Percentiles rank a stretch among this genome's conserved stretches.
These are phyloP conservation scores for Thelaira solivaga DNA, from an alignment of 2,888 invertebrate genomes.

Conservation along the genomic window DNA sequence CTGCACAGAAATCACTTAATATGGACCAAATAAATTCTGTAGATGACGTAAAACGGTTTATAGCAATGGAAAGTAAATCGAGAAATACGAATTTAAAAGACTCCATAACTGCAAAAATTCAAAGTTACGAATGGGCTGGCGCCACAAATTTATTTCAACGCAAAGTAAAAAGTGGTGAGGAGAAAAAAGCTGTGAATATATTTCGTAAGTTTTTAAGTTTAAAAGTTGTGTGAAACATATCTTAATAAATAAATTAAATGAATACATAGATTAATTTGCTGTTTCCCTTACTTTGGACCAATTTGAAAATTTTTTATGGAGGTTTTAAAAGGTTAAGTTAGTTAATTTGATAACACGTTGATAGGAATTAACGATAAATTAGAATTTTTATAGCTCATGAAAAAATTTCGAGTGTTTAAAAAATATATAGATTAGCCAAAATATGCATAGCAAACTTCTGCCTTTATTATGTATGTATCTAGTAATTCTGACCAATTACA, in stretches of 20 bases:
- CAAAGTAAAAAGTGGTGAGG: conserved; percentile 68
- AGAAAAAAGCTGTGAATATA: conserved; percentile 69
- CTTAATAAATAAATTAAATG: no score
- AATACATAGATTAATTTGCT: no score
- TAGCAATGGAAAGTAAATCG: conserved; percentile 68
- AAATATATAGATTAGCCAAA: no score
- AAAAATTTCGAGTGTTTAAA: no score
- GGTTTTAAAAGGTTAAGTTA: no score
- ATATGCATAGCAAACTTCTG: no score
- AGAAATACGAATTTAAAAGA: conserved; percentile 64
- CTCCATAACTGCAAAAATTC: conserved; percentile 68
- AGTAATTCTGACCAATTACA: not conserved
- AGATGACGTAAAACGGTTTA: conserved; percentile 69
- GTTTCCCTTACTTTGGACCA: no score
- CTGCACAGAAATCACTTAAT: conserved; percentile 56
- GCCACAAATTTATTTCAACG: conserved; percentile 70
- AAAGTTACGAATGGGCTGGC: conserved; percentile 71
- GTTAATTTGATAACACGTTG: no score
- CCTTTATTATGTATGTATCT: not conserved
- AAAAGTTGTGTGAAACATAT: conserved; percentile 67
- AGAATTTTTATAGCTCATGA: no score
- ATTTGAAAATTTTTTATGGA: no score
- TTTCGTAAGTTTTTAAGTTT: conserved; percentile 72
- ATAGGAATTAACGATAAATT: no score
- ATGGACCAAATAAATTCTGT: conserved; percentile 67